A percentile compares a stretch with the other conserved stretches of the same genome.
phyloP scores from a whole-genome alignment of 2,888 invertebrate genomes.

The Standfussiana lucernea region DNA sequence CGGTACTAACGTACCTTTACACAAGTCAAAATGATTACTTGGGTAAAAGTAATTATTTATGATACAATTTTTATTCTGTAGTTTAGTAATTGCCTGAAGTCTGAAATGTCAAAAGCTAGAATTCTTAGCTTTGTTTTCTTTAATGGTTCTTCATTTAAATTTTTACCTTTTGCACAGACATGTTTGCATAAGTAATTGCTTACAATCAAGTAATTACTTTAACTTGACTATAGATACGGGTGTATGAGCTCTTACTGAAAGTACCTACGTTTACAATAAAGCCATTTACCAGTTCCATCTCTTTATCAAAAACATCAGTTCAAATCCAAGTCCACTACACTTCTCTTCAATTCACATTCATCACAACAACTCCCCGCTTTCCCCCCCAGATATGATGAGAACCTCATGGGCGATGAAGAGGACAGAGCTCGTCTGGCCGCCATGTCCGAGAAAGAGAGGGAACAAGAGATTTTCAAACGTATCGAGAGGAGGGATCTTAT shows the following conservation, averaged over 20 bases:
- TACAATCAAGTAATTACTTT: too few species aligned
- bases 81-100: too few species aligned
- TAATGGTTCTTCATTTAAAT: too few species aligned
- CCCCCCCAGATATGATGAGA: constrained; percentile 94
- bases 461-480: constrained; percentile 98
- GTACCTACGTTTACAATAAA: not conserved
- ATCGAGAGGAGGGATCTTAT: constrained; percentile 98
- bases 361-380: not conserved
- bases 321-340: not conserved
- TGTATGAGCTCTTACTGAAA: not conserved
- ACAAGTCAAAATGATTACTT: too few species aligned
- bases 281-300: not conserved
- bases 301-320: not conserved
- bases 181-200: too few species aligned
- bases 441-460: constrained; percentile 99
- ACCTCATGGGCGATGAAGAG: constrained; percentile 99
- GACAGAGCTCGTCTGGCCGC: constrained; percentile 97
- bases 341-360: not conserved
- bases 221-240: too few species aligned
- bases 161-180: too few species aligned
- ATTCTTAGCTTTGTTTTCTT: too few species aligned
- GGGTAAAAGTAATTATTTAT: too few species aligned
- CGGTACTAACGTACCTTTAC: too few species aligned
- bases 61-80: too few species aligned
- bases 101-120: too few species aligned